These are phyloP conservation scores for Paracentrotus lividus DNA, from an alignment of 53 echinoderm and acorn worm genomes.

Conservation along the genomic window DNA sequence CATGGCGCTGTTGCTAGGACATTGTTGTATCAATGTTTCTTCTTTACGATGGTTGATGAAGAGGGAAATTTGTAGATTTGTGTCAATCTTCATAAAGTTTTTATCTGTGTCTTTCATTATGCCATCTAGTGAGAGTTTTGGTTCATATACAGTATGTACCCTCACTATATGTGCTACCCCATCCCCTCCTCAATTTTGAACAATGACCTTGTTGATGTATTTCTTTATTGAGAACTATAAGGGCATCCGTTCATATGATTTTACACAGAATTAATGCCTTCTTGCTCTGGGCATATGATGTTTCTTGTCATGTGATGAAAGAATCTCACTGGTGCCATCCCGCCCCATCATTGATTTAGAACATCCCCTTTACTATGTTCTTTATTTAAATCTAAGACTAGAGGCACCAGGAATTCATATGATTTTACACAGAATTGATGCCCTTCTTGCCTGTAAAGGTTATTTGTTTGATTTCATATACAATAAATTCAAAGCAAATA, in stretches of 20 bases:
- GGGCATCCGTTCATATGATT: too few species aligned
- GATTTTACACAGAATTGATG: too few species aligned
- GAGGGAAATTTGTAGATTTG: background rate
- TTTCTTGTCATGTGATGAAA: too few species aligned
- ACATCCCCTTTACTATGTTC: background rate
- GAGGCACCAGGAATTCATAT: too few species aligned
- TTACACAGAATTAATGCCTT: too few species aligned
- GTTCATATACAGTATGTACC: background rate
- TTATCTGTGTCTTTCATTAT: slow-evolving; percentile 11
- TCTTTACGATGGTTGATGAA: background rate
- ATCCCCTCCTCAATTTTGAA: background rate
- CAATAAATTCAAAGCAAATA: background rate
- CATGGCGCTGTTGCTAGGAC: background rate
- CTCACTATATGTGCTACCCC: background rate
- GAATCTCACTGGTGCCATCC: too few species aligned
- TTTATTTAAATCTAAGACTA: background rate
- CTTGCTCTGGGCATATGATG: too few species aligned
- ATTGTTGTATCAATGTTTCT: background rate
- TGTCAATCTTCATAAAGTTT: background rate
- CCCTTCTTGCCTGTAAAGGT: too few species aligned
- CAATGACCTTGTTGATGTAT: background rate
- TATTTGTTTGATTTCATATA: background rate
- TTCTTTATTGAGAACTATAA: background rate
- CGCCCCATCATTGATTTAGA: too few species aligned
- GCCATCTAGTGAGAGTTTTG: too few species aligned